Evolutionary conservation across 2,888 invertebrate genomes (phyloP).

Genomic region (Panorpa germanica): DNA sequence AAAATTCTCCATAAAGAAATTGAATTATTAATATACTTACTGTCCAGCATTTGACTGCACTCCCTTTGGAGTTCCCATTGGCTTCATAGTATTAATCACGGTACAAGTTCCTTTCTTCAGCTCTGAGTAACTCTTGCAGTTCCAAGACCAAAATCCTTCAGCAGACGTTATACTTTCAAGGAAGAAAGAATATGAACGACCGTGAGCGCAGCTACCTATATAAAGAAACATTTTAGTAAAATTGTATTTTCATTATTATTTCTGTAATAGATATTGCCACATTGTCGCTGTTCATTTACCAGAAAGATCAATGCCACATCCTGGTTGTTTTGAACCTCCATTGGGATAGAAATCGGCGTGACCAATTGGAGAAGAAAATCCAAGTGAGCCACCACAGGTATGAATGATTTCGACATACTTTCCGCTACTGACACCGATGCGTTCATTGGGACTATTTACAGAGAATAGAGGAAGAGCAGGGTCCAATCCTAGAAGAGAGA

Average conservation of each 20-base stretch:
- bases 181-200: constrained; percentile 23
- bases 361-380: constrained; percentile 13
- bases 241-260: too few species aligned
- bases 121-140: constrained; percentile 13
- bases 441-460: too few species aligned
- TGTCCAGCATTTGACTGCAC: too few species aligned
- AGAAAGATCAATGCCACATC: constrained; percentile 24
- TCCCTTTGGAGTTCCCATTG: too few species aligned
- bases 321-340: constrained; percentile 30
- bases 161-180: constrained; percentile 22
- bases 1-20: too few species aligned
- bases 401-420: constrained; percentile 16
- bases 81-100: too few species aligned
- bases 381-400: constrained; percentile 14
- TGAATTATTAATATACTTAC: too few species aligned
- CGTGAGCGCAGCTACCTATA: constrained; percentile 23
- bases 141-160: constrained; percentile 17
- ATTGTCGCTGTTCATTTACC: too few species aligned
- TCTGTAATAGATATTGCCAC: too few species aligned
- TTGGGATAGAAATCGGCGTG: constrained; percentile 31
- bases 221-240: constrained; percentile 1
- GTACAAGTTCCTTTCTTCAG: constrained; percentile 14
- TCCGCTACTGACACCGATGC: too few species aligned
- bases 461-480: neutral
- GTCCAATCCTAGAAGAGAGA: too few species aligned